Evolutionary conservation across 2,888 invertebrate genomes (phyloP), one percentile per base, ranked within the genome.

Genomic region (Leptinotarsa haldemani): DNA sequence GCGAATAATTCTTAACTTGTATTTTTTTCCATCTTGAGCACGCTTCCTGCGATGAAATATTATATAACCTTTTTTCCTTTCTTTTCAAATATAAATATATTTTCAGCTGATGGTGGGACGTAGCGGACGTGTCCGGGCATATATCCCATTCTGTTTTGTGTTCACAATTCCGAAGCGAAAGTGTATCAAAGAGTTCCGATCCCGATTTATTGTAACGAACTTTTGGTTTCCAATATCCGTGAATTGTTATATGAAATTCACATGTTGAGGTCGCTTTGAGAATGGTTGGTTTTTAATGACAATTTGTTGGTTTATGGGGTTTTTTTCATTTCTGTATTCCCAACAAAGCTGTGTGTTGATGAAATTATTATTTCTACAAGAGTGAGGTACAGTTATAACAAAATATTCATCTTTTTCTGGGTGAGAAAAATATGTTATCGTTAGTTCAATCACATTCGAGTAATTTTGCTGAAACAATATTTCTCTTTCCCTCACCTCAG

Each of bases 181-280:
- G 82, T 81, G 82, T 81, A 83, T 82, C 83, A 81, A 79, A 77
- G 81, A 78, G 80, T 77, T 78, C 78, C 81, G 78, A 83, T 83
- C 82, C 78, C 83, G 84, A 85, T 85, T 85, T 85, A 85, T 84
- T 80, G 82, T 83, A 76, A 79, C 81, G 65, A 74, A 85, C 84
- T 84, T 85, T 85, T 83, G 83, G 84, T 83, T 83, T 85, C 84
- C 85, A 84, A 86, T 86, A 85, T 85, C 84, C 85, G 85, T 85
- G 85, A 86, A 86, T 86, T 85, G 84, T 83, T 82, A 82, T 80
- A 84, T 85, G 83, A 84, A 85, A 83, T 85, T 83, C 84, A 85
- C 84, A 85, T 84, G 84, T 82, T 85, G 84, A 84, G 84, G 83
- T 79, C 79, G 79, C 81, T 77, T 80, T 83, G 84, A 85, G 85